phyloP scores from a whole-genome alignment of 2,113 vertebrate species.

The Dipodomys spectabilis region DNA sequence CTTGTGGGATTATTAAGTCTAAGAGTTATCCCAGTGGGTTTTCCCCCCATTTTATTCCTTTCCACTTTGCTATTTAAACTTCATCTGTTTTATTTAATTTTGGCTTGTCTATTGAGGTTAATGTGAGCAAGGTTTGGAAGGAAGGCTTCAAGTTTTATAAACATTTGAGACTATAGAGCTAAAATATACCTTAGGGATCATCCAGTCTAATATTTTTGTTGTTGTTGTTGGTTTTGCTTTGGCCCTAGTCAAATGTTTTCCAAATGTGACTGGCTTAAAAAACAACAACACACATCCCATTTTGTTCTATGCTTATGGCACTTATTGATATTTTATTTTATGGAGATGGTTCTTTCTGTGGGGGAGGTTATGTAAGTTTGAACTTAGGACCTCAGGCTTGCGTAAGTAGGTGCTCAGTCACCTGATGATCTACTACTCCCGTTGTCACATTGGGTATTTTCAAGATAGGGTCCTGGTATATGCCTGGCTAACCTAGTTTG shows the following conservation, averaged over 20 bases:
- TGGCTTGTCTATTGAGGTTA: background rate
- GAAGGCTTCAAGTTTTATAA: conserved; percentile 40
- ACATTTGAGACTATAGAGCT: conserved; percentile 4
- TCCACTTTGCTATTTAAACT: background rate
- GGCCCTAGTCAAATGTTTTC: background rate
- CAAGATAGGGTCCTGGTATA: background rate
- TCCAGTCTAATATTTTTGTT: background rate
- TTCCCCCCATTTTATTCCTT: background rate
- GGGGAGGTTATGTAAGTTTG: background rate
- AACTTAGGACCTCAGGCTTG: no score
- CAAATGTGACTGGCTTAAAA: conserved; percentile 11
- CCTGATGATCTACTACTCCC: no score
- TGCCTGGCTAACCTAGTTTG: no score
- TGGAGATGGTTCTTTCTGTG: background rate
- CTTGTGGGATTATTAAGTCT: background rate
- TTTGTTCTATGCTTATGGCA: conserved; percentile 2
- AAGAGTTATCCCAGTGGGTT: background rate
- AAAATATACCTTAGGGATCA: conserved; percentile 23
- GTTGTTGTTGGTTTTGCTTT: background rate
- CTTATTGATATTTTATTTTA: conserved; percentile 30
- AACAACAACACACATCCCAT: background rate
- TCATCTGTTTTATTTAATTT: conserved; percentile 11
- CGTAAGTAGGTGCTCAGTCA: no score
- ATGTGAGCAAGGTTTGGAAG: conserved; percentile 35
- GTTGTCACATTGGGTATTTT: no score